Evolutionary conservation across 2,797 vertebrate genomes (phyloP).

Genomic region (Anguilla obscura): DNA sequence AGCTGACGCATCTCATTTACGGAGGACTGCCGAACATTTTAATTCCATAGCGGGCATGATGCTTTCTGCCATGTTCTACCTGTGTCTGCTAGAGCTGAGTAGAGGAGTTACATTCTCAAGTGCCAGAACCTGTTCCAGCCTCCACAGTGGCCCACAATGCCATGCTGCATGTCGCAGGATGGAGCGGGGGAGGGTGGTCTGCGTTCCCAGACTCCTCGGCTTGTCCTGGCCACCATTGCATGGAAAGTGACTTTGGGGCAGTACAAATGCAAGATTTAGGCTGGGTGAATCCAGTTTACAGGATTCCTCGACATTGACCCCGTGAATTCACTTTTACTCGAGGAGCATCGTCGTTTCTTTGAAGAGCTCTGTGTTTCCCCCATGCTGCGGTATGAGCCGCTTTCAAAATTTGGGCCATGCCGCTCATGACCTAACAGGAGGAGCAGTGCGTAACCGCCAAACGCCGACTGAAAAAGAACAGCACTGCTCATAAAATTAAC

Average conservation of each 20-base stretch:
- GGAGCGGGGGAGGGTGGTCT: background rate
- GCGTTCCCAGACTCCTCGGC: background rate
- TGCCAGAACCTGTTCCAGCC: background rate
- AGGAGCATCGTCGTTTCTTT: slow-evolving; percentile 22
- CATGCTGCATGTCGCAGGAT: background rate
- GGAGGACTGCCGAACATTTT: background rate
- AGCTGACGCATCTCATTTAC: slow-evolving; percentile 2
- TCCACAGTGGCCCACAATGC: background rate
- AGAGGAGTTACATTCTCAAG: background rate
- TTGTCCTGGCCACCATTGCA: slow-evolving; percentile 1
- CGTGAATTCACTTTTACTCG: slow-evolving; percentile 31
- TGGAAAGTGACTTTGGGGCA: slow-evolving; percentile 1
- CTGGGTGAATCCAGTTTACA: background rate
- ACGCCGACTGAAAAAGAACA: background rate
- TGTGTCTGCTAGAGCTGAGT: background rate
- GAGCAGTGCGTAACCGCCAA: background rate
- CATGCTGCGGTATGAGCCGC: background rate
- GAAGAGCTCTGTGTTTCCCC: background rate
- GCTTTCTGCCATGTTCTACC: background rate
- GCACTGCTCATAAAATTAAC: background rate
- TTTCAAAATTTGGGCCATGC: background rate
- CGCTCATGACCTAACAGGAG: background rate
- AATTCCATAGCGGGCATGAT: background rate
- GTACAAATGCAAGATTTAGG: slow-evolving; percentile 2
- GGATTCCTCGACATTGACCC: background rate